Base-by-base conservation (phyloP, 1,140 invertebrate species). In the Drosophila neocordata region DNA sequence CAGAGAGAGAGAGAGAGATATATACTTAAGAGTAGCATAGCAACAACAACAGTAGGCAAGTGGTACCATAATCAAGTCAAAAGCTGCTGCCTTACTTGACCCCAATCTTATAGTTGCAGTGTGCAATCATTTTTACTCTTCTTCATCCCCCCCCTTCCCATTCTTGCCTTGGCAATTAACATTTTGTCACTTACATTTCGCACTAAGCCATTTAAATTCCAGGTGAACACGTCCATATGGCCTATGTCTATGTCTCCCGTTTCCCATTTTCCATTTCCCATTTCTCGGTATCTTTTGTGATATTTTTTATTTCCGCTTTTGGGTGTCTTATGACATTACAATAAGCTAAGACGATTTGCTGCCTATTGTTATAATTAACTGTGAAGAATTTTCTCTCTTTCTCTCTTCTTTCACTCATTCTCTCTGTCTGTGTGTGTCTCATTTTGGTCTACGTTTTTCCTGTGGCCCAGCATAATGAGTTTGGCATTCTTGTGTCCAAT, bases 341-440 rank as follows among this genome's bases (percentile, higher is more conserved):
- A 64, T 56, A 58, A 15, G 52, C 61, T 51, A 59, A 64, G 65
- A 44, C 77, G 71, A 82, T 82, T 82, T 82, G 74, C 53, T 72
- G 67, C 31, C 71, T 51, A 79, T 82, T 82, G 79, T 83, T 83
- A 73, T 84, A 84, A 84, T 84, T 84, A 84, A 73, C 80, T 84
- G 80, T 79, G 76, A 83, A 83, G 65, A 67, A 69, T 20, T 11
- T 31, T 8, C 12, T 2, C 18, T 2, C 41, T 18, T 15, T 8
- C 41, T 8, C 1, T 13, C 41, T 8, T 2, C 5, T 15, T 8
- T 15, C 13, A 1, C 13, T 18, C 13, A 8, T 13, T 44, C 7
- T 18, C 15, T 15, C 7, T 18, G 13, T 15, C 15, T 44, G 7
- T 18, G 13, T 15, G 7, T 44, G 7, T 18, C 38, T 15, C 38